Conservation (phyloP, 2,797 vertebrate genomes). For the Karalla daura region DNA sequence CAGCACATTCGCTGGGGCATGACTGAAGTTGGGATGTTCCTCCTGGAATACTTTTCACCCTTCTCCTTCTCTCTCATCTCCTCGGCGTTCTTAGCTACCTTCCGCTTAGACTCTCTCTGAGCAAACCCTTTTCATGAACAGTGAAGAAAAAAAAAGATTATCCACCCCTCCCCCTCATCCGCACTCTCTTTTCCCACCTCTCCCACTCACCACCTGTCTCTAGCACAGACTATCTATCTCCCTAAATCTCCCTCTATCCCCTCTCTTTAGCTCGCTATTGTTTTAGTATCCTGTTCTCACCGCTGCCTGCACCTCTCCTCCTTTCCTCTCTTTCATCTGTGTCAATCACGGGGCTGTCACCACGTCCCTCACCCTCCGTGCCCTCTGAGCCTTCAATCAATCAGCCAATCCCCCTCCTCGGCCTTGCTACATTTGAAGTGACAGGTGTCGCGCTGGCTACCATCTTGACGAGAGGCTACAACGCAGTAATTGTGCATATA, state of each 20-base stretch:
- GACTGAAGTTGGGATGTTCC: constrained; percentile 73
- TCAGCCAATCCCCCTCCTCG: constrained; percentile 70
- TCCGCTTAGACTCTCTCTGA: constrained; percentile 10
- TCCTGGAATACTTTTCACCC: constrained; percentile 59
- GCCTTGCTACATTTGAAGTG: constrained; percentile 73
- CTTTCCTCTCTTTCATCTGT: constrained; percentile 62
- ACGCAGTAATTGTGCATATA: constrained; percentile 51
- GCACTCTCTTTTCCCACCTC: constrained; percentile 55
- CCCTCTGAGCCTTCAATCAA: constrained; percentile 78
- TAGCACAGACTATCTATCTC: constrained; percentile 45
- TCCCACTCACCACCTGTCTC: constrained; percentile 77
- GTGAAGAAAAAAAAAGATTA: constrained; percentile 28
- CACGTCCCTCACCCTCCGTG: constrained; percentile 71
- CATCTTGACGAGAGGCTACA: constrained; percentile 61
- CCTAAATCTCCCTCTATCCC: constrained; percentile 56
- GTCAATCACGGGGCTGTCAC: constrained; percentile 80
- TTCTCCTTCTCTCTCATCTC: constrained; percentile 33
- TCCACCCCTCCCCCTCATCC: constrained; percentile 14
- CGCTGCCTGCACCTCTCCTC: constrained; percentile 34
- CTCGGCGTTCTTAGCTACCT: constrained; percentile 22
- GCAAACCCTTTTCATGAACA: constrained; percentile 49
- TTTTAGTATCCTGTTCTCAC: constrained; percentile 56
- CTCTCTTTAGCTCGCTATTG: constrained; percentile 59
- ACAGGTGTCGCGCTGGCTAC: constrained; percentile 76
- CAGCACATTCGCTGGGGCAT: constrained; percentile 74